Base-by-base conservation (phyloP, 2,888 invertebrate species). In the Pinctada fucata region DNA sequence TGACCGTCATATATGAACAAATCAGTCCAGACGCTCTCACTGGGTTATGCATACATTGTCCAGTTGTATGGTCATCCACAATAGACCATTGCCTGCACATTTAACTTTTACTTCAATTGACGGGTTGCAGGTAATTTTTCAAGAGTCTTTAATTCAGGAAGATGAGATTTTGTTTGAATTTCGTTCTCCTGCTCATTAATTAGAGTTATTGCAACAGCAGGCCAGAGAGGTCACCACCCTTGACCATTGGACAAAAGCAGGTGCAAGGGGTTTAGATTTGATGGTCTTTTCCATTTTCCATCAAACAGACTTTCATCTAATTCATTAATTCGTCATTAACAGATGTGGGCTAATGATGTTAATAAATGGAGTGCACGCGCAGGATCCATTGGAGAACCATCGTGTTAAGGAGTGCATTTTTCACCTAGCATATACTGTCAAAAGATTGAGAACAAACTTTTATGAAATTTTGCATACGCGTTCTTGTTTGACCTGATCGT, bases 301-400 rank as follows among this genome's bases (percentile, higher is more conserved):
- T 58, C 58, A 58, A 13, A 13, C 6, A 13, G 13, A 6, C 58
- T 58, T 13, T 58, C 58, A 58, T 58, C 58, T 58, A 10, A 58
- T 58, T 58, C 58, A 58, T 58, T 58, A 58, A 10, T 58, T 58
- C 58, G 6, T 58, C 58, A 58, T 58, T 58, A 58, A 58, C 58
- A 58, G 6, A 6, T 58, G 58, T 58, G 58, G 8, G 8, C 58
- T 58, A 58, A 58, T 58, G 58, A 58, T 58, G 58, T 10, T 13
- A 58, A 10, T 58, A 13, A 6, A 58, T 58, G 8, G 6, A 58
- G 58, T 58, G 58, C 58, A 58, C 13, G 58, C 13, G 58, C 13
- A 13, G 8, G 13, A 58, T 58, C 13, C 13, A 58, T 10, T 13
- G 6, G 1, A 13, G 58, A 58, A 58, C 13, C 58, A 10, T 58